Percentiles rank a stretch among this genome's conserved stretches.
These are phyloP conservation scores for Lomographa bimaculata DNA, from an alignment of 2,888 invertebrate species.

Conservation along the genomic window DNA sequence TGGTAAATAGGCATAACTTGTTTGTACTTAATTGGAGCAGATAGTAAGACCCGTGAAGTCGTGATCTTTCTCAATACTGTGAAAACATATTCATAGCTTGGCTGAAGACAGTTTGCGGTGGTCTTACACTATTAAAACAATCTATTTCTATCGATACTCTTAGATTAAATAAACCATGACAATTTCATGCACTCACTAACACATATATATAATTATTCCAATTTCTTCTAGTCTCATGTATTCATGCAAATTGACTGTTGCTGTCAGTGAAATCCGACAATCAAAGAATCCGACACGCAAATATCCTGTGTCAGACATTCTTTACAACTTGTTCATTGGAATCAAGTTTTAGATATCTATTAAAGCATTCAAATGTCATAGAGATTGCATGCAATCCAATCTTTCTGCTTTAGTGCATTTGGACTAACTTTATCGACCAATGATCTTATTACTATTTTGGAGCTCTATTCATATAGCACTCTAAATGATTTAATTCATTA, in stretches of 20 bases:
- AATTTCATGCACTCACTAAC: constrained; percentile 29
- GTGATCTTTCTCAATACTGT: constrained; percentile 67
- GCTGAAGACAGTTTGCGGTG: constrained; percentile 59
- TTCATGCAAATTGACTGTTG: constrained; percentile 2
- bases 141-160: constrained; percentile 48
- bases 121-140: constrained; percentile 53
- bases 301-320: too few relatives aligned
- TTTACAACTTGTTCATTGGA: too few relatives aligned
- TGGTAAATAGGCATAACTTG: constrained; percentile 45
- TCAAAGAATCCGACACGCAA: too few relatives aligned
- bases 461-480: too few relatives aligned
- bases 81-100: constrained; percentile 77
- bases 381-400: too few relatives aligned
- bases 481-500: too few relatives aligned
- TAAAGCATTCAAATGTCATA: too few relatives aligned
- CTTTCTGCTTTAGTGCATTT: too few relatives aligned
- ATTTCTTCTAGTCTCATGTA: constrained; percentile 23
- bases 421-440: too few relatives aligned
- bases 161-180: constrained; percentile 32
- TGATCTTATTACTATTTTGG: too few relatives aligned
- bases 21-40: constrained; percentile 55
- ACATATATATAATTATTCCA: constrained; percentile 26
- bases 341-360: too few relatives aligned
- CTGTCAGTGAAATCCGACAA: background rate
- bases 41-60: constrained; percentile 44